A percentile compares a stretch with the other conserved stretches of the same genome.
Evolutionary conservation across 2,797 vertebrate genomes (phyloP).

Genomic region (Gephyroberyx darwinii): DNA sequence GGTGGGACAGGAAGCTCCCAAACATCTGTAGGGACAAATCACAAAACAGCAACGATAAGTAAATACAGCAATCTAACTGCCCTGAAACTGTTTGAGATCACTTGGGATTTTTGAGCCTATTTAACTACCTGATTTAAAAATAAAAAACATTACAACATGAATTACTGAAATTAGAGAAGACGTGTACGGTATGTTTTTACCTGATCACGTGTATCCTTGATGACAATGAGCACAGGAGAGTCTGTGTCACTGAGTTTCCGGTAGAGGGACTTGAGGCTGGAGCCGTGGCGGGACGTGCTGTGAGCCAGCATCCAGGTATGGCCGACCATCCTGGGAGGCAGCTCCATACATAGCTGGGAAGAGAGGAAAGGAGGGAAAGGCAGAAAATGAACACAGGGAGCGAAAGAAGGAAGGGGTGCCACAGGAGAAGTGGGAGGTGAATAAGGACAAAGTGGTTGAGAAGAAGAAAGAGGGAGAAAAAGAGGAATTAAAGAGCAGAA

Average conservation of each 20-base stretch:
- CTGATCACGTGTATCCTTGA: conserved; percentile 82
- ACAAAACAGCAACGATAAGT: not conserved
- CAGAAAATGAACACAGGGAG: not conserved
- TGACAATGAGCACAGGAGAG: conserved; percentile 80
- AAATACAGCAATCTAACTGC: not conserved
- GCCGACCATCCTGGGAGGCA: conserved; percentile 81
- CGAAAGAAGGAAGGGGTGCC: not conserved
- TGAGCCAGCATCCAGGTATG: conserved; percentile 79
- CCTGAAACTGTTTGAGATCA: not conserved
- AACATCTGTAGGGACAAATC: conserved; percentile 74
- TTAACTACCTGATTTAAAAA: not conserved
- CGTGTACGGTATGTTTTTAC: conserved; percentile 48
- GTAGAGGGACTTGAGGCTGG: conserved; percentile 86
- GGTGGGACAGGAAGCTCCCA: conserved; percentile 84
- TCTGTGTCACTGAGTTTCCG: conserved; percentile 78
- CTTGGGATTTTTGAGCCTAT: not conserved
- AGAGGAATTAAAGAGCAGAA: not conserved
- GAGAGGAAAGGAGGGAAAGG: not conserved
- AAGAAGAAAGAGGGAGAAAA: not conserved
- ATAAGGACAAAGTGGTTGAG: not conserved
- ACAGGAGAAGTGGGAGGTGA: not conserved
- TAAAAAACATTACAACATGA: not conserved
- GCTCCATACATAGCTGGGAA: conserved; percentile 77
- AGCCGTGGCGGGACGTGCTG: conserved; percentile 80
- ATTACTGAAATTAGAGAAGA: not conserved